Evolutionary conservation across 1,140 invertebrate species (phyloP), one percentile per base, ranked within the genome.

Genomic region (Odontomachus brunneus): DNA sequence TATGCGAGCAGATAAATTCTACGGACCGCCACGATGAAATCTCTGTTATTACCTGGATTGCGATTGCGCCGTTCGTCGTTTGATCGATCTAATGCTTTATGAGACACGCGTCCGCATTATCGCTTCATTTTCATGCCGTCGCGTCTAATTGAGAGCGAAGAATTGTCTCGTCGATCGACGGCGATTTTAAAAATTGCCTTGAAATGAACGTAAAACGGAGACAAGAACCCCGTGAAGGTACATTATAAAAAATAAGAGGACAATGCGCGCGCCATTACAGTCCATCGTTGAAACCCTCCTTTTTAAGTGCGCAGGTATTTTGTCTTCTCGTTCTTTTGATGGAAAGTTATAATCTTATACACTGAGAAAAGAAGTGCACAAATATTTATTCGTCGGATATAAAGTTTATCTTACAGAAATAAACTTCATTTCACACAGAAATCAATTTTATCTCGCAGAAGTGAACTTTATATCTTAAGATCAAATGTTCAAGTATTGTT

Each of bases 1-100:
- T 59, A 78, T 24, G 51, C 49, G 7, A 38, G 19, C 44, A 22
- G 55, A 85, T 80, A 84, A 80, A 73, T 72, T 80, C 22, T 17
- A 53, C 24, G 66, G 51, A 1, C 19, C 4, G 65, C 55, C 57
- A 51, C 38, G 9, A 51, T 51, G 72, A 84, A 84, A 84, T 49
- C 51, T 12, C 59, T 9, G n/a, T 57, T 69, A 75, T 48, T 48
- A 80, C 49, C n/a, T 49, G 22, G 38, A 62, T 11, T 71, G 22
- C 24, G 55, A 69, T 84, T 60, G 22, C 49, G 60, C 3, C 24
- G n/a, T 14, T 12, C 24, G 51, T 15, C 19, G 44, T 73, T 29
- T 38, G 72, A 75, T 74, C 19, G 66, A 83, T 71, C 51, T 22
- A 48, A 24, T 33, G 33, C 17, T 49, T 57, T 26, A 69, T 3